phyloP scores from a whole-genome alignment of 2,113 vertebrate species.

The Procavia capensis region DNA sequence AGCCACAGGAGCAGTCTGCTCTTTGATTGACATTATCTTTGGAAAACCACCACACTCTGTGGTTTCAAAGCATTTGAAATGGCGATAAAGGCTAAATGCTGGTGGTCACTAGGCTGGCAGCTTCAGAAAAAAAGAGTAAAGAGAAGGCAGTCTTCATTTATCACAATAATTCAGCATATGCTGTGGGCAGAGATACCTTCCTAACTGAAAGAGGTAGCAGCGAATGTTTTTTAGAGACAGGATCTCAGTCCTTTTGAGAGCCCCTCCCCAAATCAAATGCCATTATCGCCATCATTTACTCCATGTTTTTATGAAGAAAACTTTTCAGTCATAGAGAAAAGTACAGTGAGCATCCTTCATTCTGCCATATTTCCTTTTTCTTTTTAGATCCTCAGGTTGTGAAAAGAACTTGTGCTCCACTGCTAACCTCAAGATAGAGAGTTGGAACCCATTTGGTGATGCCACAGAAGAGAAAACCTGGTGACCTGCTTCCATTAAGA shows the following conservation, averaged over 20 bases:
- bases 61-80: conserved; percentile 10
- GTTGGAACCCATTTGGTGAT: too few species aligned
- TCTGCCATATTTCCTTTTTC: not conserved
- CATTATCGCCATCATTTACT: not conserved
- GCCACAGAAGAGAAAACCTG: too few species aligned
- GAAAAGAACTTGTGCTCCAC: not conserved
- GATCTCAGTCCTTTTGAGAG: not conserved
- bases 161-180: not conserved
- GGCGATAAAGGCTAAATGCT: not conserved
- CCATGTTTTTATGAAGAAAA: not conserved
- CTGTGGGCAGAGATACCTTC: not conserved
- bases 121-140: not conserved
- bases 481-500: not conserved
- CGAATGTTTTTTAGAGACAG: not conserved
- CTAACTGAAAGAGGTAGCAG: not conserved
- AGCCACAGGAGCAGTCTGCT: not conserved
- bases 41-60: not conserved
- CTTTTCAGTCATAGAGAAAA: not conserved
- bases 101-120: not conserved
- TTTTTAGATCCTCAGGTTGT: not conserved
- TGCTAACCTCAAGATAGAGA: too few species aligned
- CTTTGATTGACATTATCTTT: not conserved
- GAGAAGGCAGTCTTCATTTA: not conserved
- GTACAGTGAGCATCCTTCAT: not conserved
- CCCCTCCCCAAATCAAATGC: not conserved